Conservation (phyloP, 2,113 vertebrate genomes). For the Oryzias javanicus region DNA sequence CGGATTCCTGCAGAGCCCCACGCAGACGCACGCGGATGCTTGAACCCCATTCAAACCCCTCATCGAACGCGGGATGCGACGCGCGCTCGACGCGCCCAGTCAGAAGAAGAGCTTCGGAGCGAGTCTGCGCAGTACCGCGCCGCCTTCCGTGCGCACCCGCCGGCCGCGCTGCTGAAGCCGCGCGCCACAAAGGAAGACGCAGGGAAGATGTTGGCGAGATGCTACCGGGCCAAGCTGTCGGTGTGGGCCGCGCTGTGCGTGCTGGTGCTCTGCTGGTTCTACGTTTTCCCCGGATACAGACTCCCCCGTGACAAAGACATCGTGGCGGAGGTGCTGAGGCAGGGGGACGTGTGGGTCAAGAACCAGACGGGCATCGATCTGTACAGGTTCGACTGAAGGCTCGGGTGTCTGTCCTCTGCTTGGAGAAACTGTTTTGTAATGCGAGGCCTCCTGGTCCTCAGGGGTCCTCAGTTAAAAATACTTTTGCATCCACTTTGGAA, state of each 20-base stretch:
- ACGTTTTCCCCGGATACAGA: conserved; percentile 87
- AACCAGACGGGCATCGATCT: conserved; percentile 82
- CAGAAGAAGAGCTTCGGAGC: conserved; percentile 11
- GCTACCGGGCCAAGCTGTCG: conserved; percentile 84
- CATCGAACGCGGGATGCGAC: conserved; percentile 27
- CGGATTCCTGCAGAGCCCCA: conserved; percentile 43
- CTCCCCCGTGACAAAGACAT: conserved; percentile 88
- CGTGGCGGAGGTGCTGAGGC: conserved; percentile 87
- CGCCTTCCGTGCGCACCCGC: background rate
- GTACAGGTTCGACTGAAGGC: conserved; percentile 81
- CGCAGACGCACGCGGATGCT: conserved; percentile 19
- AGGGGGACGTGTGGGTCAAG: conserved; percentile 83
- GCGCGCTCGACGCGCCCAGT: background rate
- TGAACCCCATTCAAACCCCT: conserved; percentile 20
- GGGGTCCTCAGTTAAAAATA: no score
- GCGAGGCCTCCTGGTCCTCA: no score
- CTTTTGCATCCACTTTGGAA: background rate
- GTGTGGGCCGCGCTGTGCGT: conserved; percentile 87
- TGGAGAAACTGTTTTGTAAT: no score
- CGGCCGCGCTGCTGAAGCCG: conserved; percentile 9
- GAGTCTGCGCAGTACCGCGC: conserved; percentile 7
- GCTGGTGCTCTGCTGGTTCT: conserved; percentile 91
- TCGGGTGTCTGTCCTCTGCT: background rate
- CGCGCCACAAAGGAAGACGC: background rate
- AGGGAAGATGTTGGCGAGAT: conserved; percentile 76